Conservation (phyloP, 2,888 invertebrate genomes). For the Hylaea fasciaria region DNA sequence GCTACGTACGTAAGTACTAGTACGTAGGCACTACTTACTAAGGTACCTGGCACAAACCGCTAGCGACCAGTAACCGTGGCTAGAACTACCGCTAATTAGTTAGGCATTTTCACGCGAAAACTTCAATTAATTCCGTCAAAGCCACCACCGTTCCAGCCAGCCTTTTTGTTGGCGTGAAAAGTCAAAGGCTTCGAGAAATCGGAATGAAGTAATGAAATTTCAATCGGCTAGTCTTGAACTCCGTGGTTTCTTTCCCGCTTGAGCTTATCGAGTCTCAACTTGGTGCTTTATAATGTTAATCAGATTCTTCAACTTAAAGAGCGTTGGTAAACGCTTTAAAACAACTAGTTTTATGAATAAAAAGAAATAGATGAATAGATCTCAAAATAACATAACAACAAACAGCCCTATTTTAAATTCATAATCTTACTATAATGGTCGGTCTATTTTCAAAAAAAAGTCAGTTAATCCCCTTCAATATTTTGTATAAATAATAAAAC, state of each 20-base stretch:
- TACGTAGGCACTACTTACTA: constrained; percentile 39
- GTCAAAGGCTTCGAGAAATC: constrained; percentile 62
- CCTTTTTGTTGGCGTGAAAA: constrained; percentile 60
- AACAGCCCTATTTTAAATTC: too few relatives aligned
- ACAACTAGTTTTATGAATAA: too few relatives aligned
- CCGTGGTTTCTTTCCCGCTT: constrained; percentile 47
- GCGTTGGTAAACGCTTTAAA: too few relatives aligned
- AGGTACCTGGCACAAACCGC: constrained; percentile 42
- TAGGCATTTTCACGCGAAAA: constrained; percentile 72
- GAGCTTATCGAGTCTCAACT: not conserved
- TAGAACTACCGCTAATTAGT: constrained; percentile 69
- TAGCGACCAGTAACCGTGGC: constrained; percentile 42
- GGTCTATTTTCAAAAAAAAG: too few relatives aligned
- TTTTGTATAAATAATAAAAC: too few relatives aligned
- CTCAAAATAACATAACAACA: too few relatives aligned
- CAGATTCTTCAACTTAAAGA: constrained; percentile 3
- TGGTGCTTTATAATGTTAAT: constrained; percentile 34
- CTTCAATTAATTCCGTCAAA: constrained; percentile 75
- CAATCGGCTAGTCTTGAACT: constrained; percentile 56
- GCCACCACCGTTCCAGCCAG: constrained; percentile 53
- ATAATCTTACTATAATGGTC: too few relatives aligned
- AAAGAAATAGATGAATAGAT: not conserved
- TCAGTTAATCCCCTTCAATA: too few relatives aligned
- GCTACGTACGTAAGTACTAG: constrained; percentile 21
- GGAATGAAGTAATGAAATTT: constrained; percentile 66